Evolutionary conservation across 2,888 invertebrate genomes (phyloP).

Genomic region (Trichopoda pennipes): DNA sequence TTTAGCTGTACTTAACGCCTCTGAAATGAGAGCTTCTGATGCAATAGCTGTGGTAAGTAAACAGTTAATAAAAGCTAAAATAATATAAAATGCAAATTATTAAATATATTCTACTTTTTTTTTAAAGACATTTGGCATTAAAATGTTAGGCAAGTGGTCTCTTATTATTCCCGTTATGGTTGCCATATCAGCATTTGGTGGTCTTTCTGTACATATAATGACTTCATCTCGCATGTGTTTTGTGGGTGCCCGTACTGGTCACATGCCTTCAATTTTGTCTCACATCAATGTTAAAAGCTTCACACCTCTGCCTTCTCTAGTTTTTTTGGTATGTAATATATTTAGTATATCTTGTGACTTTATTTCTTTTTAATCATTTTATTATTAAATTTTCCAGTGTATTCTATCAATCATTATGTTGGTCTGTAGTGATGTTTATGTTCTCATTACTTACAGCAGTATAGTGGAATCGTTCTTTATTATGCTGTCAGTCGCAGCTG

Average conservation of each 20-base stretch:
- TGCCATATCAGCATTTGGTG: constrained; percentile 95
- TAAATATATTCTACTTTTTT: constrained; percentile 5
- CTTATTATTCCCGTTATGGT: constrained; percentile 95
- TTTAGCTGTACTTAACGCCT: constrained; percentile 90
- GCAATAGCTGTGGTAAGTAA: constrained; percentile 96
- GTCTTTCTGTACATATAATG: constrained; percentile 97
- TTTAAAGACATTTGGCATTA: constrained; percentile 89
- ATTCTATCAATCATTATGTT: constrained; percentile 91
- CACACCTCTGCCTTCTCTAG: constrained; percentile 90
- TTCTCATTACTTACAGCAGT: constrained; percentile 94
- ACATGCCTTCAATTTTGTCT: constrained; percentile 90
- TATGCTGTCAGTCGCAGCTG: constrained; percentile 91
- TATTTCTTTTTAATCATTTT: constrained; percentile 41
- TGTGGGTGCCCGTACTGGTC: constrained; percentile 94
- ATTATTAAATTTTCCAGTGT: constrained; percentile 83
- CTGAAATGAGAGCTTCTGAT: constrained; percentile 91
- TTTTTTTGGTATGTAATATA: constrained; percentile 90
- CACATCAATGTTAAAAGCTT: constrained; percentile 88
- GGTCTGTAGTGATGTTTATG: constrained; percentile 90
- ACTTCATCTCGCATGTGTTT: constrained; percentile 95
- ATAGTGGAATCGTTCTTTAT: constrained; percentile 97
- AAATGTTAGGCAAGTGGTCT: constrained; percentile 86
- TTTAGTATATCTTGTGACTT: background rate
- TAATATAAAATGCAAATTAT: background rate
- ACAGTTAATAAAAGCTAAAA: no score